Evolutionary conservation across 1,140 invertebrate genomes (phyloP).

Genomic region (Leptoteleia sp.): DNA sequence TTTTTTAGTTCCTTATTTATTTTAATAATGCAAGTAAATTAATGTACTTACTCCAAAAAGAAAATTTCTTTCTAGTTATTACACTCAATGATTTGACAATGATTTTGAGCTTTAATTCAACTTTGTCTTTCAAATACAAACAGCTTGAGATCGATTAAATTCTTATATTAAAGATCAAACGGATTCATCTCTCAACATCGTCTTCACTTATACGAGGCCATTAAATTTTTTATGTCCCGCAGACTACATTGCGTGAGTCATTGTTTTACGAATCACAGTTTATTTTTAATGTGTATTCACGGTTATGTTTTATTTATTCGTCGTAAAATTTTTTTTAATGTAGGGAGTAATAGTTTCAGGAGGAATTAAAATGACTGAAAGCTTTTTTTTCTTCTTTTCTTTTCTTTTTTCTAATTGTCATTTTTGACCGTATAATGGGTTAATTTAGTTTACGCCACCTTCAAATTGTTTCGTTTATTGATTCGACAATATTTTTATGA

Average conservation of each 20-base stretch:
- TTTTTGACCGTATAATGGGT: constrained; percentile 18
- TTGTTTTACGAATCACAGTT: constrained; percentile 50
- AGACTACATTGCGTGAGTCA: constrained; percentile 45
- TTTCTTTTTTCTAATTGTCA: constrained; percentile 16
- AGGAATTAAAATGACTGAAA: constrained; percentile 18
- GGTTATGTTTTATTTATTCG: constrained; percentile 58
- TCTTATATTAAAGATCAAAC: constrained; percentile 42
- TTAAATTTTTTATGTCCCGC: constrained; percentile 53
- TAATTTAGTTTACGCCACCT: constrained; percentile 39
- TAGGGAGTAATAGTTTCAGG: constrained; percentile 16
- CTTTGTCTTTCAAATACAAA: constrained; percentile 26
- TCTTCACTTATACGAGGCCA: constrained; percentile 54
- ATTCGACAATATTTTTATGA: constrained; percentile 39
- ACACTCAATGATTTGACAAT: too few relatives aligned
- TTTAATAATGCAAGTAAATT: too few relatives aligned
- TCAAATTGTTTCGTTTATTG: constrained; percentile 52
- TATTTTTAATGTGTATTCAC: constrained; percentile 58
- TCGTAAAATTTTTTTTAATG: constrained; percentile 56
- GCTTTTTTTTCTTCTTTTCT: not conserved
- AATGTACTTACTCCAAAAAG: too few relatives aligned
- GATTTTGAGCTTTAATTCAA: not conserved
- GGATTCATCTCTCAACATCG: constrained; percentile 36
- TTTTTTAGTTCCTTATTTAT: too few relatives aligned
- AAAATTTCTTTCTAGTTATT: too few relatives aligned
- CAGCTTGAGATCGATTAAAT: constrained; percentile 45